Base-by-base conservation (phyloP, 2,797 vertebrate genomes). In the Coregonus suidteri region DNA sequence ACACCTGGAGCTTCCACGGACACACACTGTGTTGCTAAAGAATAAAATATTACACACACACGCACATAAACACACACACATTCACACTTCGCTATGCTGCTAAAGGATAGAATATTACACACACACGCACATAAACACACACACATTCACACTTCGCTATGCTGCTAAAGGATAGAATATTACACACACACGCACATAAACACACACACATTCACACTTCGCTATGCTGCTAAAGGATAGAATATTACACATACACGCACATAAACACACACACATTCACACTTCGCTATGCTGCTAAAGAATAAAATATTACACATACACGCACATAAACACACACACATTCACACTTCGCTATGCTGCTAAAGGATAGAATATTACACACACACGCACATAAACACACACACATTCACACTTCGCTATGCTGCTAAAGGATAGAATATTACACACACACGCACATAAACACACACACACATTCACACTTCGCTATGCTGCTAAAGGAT, bases 401-500 rank as follows among this genome's bases (percentile, higher is more conserved):
- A 35, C 0, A 4, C 35, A 35, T 4, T 41, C 72, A 59, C 68
- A 67, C 47, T 25, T 25, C 25, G 25, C 25, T 25, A 1, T 25
- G 25, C 25, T 25, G 25, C 25, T 25, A 25, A 25, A 25, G 25
- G 25, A 25, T 25, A 25, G 25, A 25, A 25, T 25, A 25, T 25
- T 34, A 34, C 35, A 6, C 35, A 0, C 35, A 37, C 35, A 37
- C 35, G 6, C 35, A 37, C n/a, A 67, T 6, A 72, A 4, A 79
- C 37, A 75, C 72, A 85, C 77, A 69, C 59, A 68, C 75, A n/a
- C n/a, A 68, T 75, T 35, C 34, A 41, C 20, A 62, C 25, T 80
- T 80, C 53, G 54, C 72, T n/a, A 73, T 15, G 20, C 68, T 37
- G 6, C 9, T 47, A 47, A 47, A 51, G 73, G 75, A 72, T 47